A percentile compares a stretch with the other conserved stretches of the same genome.
These are phyloP conservation scores for Neosilurus mollespiculum DNA, from an alignment of 2,797 vertebrate genomes.

Conservation along the genomic window DNA sequence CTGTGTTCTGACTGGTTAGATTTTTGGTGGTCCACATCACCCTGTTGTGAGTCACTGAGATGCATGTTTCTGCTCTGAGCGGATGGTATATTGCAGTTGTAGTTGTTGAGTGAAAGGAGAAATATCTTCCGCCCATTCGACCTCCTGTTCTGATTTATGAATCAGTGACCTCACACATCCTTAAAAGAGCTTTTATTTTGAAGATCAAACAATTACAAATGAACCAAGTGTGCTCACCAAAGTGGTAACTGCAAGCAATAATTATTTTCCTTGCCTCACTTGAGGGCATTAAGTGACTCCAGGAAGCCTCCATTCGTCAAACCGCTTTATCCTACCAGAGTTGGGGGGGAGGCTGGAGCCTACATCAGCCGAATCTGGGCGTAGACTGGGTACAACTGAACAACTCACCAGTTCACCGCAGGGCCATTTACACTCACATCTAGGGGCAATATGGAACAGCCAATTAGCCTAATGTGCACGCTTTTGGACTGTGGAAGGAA, in stretches of 20 bases:
- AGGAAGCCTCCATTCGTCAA: too few species aligned
- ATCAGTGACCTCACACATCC: neutral
- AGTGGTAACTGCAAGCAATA: neutral
- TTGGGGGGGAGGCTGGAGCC: too few species aligned
- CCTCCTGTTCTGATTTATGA: neutral
- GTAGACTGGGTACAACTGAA: too few species aligned
- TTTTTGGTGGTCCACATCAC: too few species aligned
- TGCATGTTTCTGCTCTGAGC: neutral
- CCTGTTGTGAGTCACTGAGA: neutral
- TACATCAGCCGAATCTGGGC: too few species aligned
- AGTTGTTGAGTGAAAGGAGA: neutral
- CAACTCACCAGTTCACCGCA: too few species aligned
- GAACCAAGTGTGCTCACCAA: neutral
- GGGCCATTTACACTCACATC: too few species aligned
- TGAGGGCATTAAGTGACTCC: too few species aligned
- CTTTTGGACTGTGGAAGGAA: too few species aligned
- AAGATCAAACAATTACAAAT: neutral
- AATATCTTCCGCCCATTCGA: neutral
- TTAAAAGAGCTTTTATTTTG: neutral
- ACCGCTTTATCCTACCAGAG: too few species aligned
- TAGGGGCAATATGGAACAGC: too few species aligned
- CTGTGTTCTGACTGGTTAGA: neutral
- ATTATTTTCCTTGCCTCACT: neutral
- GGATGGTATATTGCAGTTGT: neutral
- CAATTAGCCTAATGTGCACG: too few species aligned